Evolutionary conservation across 2,113 vertebrate species (phyloP).

Genomic region (human): GRCh38 chr3:25012501-25013000

Average conservation of each 20-base stretch:
- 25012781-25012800: not conserved
- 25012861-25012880: not conserved
- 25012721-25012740: constrained; percentile 35
- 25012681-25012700: constrained; percentile 35
- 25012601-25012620: constrained; percentile 69
- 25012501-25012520: not conserved
- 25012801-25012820: not conserved
- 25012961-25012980: not conserved
- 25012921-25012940: not conserved
- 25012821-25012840: not conserved
- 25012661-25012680: constrained; percentile 68
- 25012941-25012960: not conserved
- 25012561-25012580: constrained; percentile 51
- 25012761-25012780: not conserved
- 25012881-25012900: not conserved
- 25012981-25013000: not conserved
- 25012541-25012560: constrained; percentile 63
- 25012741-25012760: not conserved
- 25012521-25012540: constrained; percentile 56
- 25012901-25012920: not conserved
- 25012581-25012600: constrained; percentile 67
- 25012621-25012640: constrained; percentile 80
- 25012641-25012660: constrained; percentile 69
- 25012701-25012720: constrained; percentile 33
- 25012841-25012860: not conserved